Conservation (phyloP, 2,888 invertebrate genomes). For the Apantesis nais region DNA sequence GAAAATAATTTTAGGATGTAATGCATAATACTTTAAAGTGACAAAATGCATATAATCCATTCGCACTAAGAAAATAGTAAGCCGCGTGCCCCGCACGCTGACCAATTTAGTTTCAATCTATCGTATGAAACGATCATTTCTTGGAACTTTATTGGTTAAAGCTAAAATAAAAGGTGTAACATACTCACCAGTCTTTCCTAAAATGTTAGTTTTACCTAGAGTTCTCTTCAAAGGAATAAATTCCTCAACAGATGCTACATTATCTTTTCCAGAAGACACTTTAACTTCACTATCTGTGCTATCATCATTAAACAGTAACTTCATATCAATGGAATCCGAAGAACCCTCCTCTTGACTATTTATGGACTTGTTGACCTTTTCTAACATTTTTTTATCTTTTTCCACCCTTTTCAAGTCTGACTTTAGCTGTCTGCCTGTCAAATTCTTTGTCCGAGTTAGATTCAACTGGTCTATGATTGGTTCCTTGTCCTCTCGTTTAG, state of each 20-base stretch:
- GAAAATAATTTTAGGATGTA: too few relatives aligned
- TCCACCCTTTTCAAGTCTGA: slow-evolving; percentile 23
- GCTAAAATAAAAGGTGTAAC: slow-evolving; percentile 9
- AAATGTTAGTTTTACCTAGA: slow-evolving; percentile 66
- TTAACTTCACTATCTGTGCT: slow-evolving; percentile 61
- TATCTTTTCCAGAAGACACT: slow-evolving; percentile 24
- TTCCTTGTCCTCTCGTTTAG: slow-evolving; percentile 55
- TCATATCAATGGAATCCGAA: slow-evolving; percentile 72
- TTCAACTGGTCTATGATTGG: slow-evolving; percentile 72
- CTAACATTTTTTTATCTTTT: slow-evolving; percentile 25
- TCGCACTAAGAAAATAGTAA: too few relatives aligned
- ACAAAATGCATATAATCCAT: too few relatives aligned
- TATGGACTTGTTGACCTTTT: slow-evolving; percentile 25
- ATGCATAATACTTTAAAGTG: too few relatives aligned
- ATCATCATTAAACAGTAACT: slow-evolving; percentile 73
- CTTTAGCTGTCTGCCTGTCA: slow-evolving; percentile 46
- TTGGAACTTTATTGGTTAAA: background rate
- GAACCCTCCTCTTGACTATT: slow-evolving; percentile 50
- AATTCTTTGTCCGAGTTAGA: slow-evolving; percentile 64
- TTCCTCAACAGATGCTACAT: slow-evolving; percentile 36
- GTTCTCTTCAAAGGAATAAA: slow-evolving; percentile 68
- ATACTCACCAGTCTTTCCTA: slow-evolving; percentile 54
- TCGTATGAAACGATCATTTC: too few relatives aligned
- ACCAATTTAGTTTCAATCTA: too few relatives aligned
- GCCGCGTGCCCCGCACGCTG: too few relatives aligned